Percentiles rank a stretch among this genome's conserved stretches.
phyloP scores from a whole-genome alignment of 2,888 invertebrate species.

The Drosophila putrida region DNA sequence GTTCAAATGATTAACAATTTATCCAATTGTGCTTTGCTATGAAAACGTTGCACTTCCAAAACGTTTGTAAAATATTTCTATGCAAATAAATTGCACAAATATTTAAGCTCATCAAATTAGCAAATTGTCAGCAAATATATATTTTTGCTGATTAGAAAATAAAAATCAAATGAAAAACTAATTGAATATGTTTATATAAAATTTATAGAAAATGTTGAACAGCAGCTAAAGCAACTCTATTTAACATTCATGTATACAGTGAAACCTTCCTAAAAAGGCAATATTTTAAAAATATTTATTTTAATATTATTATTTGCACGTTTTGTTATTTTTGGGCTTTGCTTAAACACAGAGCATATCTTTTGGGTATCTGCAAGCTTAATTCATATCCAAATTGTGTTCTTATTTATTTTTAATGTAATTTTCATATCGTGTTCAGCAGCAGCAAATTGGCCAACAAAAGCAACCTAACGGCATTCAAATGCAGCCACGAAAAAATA shows the following conservation, averaged over 20 bases:
- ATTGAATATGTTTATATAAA: not conserved
- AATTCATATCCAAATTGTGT: constrained; percentile 2
- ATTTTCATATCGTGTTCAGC: constrained; percentile 18
- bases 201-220: not conserved
- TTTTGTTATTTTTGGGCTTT: not conserved
- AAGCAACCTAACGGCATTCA: constrained; percentile 13
- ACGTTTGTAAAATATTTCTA: constrained; percentile 2
- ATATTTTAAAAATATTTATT: not conserved
- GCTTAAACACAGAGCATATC: not conserved
- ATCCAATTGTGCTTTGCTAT: constrained; percentile 1
- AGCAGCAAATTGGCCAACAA: constrained; percentile 27
- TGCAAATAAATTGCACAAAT: constrained; percentile 12
- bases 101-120: constrained; percentile 7
- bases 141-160: constrained; percentile 2
- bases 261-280: not conserved
- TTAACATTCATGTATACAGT: not conserved
- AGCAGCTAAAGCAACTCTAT: not conserved
- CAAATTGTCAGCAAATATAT: constrained; percentile 11
- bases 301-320: not conserved
- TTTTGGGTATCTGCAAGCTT: not conserved
- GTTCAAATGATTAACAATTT: constrained; percentile 48
- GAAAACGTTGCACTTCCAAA: constrained; percentile 1
- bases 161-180: not conserved
- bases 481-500: constrained; percentile 18
- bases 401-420: constrained; percentile 11